These are phyloP conservation scores for Hippocampus barbouri DNA, from an alignment of 2,113 vertebrate genomes.

Conservation along the genomic window DNA sequence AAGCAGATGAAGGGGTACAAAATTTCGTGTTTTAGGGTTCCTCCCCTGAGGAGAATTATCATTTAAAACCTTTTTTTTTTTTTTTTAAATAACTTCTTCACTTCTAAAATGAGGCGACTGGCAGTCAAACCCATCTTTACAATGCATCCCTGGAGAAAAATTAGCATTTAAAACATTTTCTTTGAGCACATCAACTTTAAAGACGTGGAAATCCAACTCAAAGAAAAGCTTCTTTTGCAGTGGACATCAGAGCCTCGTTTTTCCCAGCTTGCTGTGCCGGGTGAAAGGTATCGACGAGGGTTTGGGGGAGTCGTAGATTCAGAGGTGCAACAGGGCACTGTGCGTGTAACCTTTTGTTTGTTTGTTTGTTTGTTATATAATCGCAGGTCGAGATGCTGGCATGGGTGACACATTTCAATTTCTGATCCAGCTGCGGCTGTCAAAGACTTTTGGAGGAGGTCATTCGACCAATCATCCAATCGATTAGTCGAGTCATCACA, in stretches of 20 bases:
- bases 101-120: not conserved
- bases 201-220: not conserved
- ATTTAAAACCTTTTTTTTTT: not conserved
- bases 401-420: no score
- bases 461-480: no score
- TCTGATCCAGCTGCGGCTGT: no score
- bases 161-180: slow-evolving; percentile 6
- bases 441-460: no score
- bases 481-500: no score
- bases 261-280: not conserved
- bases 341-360: no score
- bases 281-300: not conserved
- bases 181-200: not conserved
- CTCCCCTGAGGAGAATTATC: slow-evolving; percentile 5
- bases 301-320: no score
- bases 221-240: not conserved
- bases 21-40: slow-evolving; percentile 2
- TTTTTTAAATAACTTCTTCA: not conserved
- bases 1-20: slow-evolving; percentile 6
- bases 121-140: not conserved
- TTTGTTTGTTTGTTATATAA: no score
- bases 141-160: not conserved
- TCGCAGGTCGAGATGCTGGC: no score
- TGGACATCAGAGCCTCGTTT: not conserved
- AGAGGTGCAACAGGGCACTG: no score